phyloP scores from a whole-genome alignment of 2,888 invertebrate genomes.

The Nomada hirtipes region DNA sequence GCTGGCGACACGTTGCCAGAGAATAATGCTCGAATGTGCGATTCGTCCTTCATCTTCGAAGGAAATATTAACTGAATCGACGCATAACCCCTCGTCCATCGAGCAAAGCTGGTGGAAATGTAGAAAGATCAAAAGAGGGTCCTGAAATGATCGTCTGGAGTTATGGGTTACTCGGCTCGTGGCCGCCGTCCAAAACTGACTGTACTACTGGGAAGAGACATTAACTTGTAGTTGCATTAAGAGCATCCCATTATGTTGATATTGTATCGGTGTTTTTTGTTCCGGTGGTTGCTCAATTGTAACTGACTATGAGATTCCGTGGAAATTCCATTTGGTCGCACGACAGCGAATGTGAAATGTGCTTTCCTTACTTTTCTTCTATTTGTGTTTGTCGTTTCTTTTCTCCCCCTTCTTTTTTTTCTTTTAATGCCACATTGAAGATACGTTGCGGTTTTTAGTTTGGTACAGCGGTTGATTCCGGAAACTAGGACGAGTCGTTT shows the following conservation, averaged over 20 bases:
- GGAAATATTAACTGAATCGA: conserved; percentile 27
- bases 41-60: conserved; percentile 11
- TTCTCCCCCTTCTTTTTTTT: neutral
- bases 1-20: conserved; percentile 11
- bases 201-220: conserved; percentile 49
- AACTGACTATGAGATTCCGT: conserved; percentile 7
- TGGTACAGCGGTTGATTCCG: neutral
- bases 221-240: conserved; percentile 64
- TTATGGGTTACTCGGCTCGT: conserved; percentile 38
- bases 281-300: conserved; percentile 34
- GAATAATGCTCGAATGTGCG: conserved; percentile 17
- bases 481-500: conserved; percentile 9
- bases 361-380: too few species aligned
- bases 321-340: neutral
- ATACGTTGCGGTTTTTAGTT: neutral
- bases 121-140: conserved; percentile 40
- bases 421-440: neutral
- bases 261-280: conserved; percentile 34
- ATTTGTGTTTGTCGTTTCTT: too few species aligned
- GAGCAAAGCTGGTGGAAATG: conserved; percentile 26
- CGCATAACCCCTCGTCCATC: neutral
- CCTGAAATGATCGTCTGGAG: conserved; percentile 24
- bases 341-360: neutral
- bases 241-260: conserved; percentile 50
- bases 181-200: conserved; percentile 65